A percentile compares a stretch with the other conserved stretches of the same genome.
Conservation (phyloP, 2,797 vertebrate species). For the Scyliorhinus canicula region DNA sequence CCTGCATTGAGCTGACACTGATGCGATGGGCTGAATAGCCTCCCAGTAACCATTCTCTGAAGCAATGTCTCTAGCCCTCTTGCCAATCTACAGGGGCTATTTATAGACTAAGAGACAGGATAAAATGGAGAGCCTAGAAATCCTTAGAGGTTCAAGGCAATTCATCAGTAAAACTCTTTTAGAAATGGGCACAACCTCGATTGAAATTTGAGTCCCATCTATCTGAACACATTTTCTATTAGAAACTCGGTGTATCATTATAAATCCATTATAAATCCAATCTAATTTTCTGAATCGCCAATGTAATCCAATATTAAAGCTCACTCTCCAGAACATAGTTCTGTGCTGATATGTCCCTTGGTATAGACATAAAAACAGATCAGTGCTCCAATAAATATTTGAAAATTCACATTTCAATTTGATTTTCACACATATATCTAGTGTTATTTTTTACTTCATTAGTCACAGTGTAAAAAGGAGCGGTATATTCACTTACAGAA, state of each 20-base stretch:
- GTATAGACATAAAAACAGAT: neutral
- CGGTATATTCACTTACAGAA: neutral
- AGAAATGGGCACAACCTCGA: neutral
- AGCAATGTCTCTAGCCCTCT: neutral
- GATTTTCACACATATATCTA: neutral
- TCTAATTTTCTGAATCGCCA: neutral
- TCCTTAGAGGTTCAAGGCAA: neutral
- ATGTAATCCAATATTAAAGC: neutral
- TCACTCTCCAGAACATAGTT: neutral
- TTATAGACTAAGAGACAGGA: neutral
- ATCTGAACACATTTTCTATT: neutral
- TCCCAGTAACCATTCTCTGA: too few species aligned
- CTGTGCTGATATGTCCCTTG: neutral
- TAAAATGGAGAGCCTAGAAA: neutral
- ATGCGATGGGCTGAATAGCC: too few species aligned
- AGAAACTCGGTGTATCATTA: too few species aligned
- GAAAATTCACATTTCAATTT: neutral
- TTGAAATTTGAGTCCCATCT: neutral
- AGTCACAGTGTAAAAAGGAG: neutral
- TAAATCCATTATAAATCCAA: neutral
- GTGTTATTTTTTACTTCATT: neutral
- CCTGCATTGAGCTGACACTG: too few species aligned
- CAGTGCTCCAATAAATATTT: neutral
- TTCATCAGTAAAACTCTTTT: neutral
- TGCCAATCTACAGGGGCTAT: neutral